Conservation (phyloP, 2,888 invertebrate species). For the Nomada flava region DNA sequence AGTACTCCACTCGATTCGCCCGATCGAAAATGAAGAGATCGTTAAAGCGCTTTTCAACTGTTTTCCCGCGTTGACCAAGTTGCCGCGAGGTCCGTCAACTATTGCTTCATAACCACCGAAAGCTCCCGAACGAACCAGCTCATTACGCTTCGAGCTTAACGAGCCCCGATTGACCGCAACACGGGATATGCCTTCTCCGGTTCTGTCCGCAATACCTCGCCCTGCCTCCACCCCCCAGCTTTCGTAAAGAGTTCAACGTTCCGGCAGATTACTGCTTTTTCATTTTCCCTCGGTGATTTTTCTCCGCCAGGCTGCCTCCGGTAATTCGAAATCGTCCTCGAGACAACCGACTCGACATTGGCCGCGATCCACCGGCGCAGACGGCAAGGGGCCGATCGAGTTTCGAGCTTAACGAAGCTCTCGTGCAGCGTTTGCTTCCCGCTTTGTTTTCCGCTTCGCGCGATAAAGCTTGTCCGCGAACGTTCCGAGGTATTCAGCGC, state of each 20-base stretch:
- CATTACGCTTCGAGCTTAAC: conserved; percentile 59
- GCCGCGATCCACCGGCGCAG: neutral
- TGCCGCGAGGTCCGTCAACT: conserved; percentile 25
- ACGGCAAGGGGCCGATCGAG: conserved; percentile 20
- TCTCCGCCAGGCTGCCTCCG: neutral
- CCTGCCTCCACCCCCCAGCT: neutral
- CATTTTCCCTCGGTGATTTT: neutral
- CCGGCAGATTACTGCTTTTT: neutral
- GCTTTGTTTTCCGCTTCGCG: conserved; percentile 21
- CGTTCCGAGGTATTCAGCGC: conserved; percentile 43
- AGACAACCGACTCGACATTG: neutral
- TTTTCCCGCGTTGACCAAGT: conserved; percentile 45
- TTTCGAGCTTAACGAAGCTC: conserved; percentile 39
- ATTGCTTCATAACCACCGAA: conserved; percentile 52
- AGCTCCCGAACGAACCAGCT: conserved; percentile 36
- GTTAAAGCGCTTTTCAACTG: conserved; percentile 63
- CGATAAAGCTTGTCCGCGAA: conserved; percentile 37
- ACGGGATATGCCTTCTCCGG: conserved; percentile 14
- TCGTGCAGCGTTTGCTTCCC: neutral
- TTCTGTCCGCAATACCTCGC: conserved; percentile 7
- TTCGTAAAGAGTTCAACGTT: neutral
- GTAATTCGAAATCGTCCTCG: conserved; percentile 2
- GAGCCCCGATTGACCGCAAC: conserved; percentile 56
- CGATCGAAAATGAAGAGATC: conserved; percentile 62
- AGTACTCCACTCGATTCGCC: conserved; percentile 62